Evolutionary conservation across 2,113 vertebrate species (phyloP), one percentile per base, ranked within the genome.

Genomic region (Percopsis transmontana): DNA sequence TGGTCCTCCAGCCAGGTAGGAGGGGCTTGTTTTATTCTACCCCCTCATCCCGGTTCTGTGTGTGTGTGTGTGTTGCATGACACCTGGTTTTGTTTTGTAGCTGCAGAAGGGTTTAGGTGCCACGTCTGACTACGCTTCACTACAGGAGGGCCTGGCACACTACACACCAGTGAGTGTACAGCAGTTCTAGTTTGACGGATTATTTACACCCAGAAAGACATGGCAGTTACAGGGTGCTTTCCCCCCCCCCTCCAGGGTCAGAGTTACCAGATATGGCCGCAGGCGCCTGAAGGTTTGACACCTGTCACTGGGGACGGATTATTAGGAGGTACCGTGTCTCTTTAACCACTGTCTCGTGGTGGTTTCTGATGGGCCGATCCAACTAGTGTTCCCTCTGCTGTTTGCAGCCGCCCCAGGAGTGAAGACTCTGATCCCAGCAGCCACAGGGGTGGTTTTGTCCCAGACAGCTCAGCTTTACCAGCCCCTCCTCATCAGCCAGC

Each of bases 1-100:
- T 98, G 96, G 96, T 98, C 97, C 0, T 96, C 97, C 39, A 96
- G 94, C 65, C 96, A 98, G 95, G 96, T 98, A 72, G 12, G 19
- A 88, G 2, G 10, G 7, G 1, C 38, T 50, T 14, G 11, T 33
- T 21, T 2, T 15, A 5, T 7, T 61, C 16, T 33, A 2, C 61
- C 9, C 54, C 19, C 20, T 3, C 20, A 15, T 48, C 10, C 20
- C 23, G 18, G 7, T 20, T 4, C 18, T 20, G 16, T 39, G 27
- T 57, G 5, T 55, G 1, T 3, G 5, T 18, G 9, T 58, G 56
- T 15, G 16, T 14, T 42, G 15, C n/a, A 20, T 48, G 6, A 9
- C 33, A n/a, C 16, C 5, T 4, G 11, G 1, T 42, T 20, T 14
- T n/a, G 2, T 10, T 3, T 18, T 41, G 19, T 23, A 97, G 95